Evolutionary conservation across 2,113 vertebrate species (phyloP).

Genomic region (Chitala chitala): DNA sequence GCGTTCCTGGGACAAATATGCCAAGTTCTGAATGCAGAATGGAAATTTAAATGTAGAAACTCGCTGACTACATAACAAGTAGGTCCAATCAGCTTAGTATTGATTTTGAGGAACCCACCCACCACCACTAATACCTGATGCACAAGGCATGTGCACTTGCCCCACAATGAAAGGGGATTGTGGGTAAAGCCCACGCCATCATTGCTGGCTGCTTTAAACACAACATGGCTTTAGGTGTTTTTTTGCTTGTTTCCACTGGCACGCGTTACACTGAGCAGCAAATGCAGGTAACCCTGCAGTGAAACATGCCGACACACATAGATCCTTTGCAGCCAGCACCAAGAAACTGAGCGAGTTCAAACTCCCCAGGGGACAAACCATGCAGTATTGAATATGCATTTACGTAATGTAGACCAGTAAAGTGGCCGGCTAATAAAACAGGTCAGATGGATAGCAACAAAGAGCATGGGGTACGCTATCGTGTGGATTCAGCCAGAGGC

Average conservation of each 20-base stretch:
- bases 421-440: background rate
- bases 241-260: too few relatives aligned
- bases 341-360: too few relatives aligned
- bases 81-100: conserved; percentile 2
- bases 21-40: background rate
- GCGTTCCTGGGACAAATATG: background rate
- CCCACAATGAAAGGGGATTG: background rate
- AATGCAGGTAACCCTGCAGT: too few relatives aligned
- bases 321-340: too few relatives aligned
- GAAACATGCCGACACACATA: too few relatives aligned
- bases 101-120: background rate
- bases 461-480: too few relatives aligned
- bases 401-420: background rate
- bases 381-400: background rate
- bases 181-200: background rate
- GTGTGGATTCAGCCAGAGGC: too few relatives aligned
- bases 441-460: too few relatives aligned
- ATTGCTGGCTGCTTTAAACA: background rate
- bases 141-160: background rate
- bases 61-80: background rate
- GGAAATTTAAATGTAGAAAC: background rate
- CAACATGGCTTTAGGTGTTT: too few relatives aligned
- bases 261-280: too few relatives aligned
- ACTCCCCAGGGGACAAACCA: too few relatives aligned
- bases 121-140: background rate